A percentile compares a stretch with the other conserved stretches of the same genome.
These are phyloP conservation scores for Anguilla obscura DNA, from an alignment of 2,797 vertebrate genomes.

Conservation along the genomic window DNA sequence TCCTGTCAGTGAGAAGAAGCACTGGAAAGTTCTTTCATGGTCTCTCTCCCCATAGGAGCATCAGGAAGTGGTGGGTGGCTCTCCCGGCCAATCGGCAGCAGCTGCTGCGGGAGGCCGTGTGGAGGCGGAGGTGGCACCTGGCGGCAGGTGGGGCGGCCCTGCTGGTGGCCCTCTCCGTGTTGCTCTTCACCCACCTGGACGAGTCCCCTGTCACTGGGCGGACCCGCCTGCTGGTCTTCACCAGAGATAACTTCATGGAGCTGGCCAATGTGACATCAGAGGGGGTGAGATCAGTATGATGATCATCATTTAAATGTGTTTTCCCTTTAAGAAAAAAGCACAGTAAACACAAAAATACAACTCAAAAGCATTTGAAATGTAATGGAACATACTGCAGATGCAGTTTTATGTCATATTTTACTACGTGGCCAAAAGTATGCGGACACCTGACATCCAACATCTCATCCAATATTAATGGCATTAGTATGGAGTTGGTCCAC, in stretches of 20 bases:
- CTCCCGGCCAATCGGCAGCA: slow-evolving; percentile 83
- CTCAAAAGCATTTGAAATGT: not conserved
- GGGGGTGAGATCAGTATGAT: slow-evolving; percentile 67
- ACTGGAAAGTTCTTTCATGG: not conserved
- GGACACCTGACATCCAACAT: too few species aligned
- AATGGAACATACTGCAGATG: not conserved
- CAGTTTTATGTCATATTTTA: too few species aligned
- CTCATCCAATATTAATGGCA: too few species aligned
- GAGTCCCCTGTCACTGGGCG: slow-evolving; percentile 89
- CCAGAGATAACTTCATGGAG: slow-evolving; percentile 81
- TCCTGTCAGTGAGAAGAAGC: not conserved
- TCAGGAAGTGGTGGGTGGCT: slow-evolving; percentile 91
- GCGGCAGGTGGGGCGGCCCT: slow-evolving; percentile 65
- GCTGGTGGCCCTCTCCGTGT: slow-evolving; percentile 70
- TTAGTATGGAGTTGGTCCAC: too few species aligned
- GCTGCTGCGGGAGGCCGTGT: slow-evolving; percentile 75
- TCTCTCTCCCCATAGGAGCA: slow-evolving; percentile 71
- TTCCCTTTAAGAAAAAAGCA: not conserved
- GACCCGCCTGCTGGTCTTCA: slow-evolving; percentile 82
- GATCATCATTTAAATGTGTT: not conserved
- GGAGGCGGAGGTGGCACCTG: slow-evolving; percentile 81
- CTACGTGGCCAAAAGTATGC: too few species aligned
- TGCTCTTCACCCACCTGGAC: slow-evolving; percentile 89
- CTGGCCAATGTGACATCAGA: slow-evolving; percentile 80
- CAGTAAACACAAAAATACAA: not conserved